Percentiles rank a stretch among this genome's conserved stretches.
Conservation (phyloP, 2,113 vertebrate genomes). For the Pyxicephalus adspersus region DNA sequence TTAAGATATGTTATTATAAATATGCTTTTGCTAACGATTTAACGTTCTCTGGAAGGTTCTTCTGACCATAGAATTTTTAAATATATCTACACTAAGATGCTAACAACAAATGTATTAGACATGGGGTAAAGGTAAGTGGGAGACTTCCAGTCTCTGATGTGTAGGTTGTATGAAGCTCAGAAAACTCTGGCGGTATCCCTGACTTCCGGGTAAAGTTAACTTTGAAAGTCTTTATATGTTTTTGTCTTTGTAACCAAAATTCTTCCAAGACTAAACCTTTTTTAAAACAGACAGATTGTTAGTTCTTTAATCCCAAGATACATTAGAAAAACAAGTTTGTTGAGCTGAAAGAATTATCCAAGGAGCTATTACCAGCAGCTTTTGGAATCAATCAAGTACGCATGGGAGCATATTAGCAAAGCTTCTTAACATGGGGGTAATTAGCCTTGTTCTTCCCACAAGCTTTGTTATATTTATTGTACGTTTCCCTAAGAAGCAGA, state of each 20-base stretch:
- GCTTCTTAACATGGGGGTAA: conserved; percentile 35
- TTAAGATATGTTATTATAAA: too few species aligned
- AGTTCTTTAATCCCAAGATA: conserved; percentile 3
- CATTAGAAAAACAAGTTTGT: conserved; percentile 23
- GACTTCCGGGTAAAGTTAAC: too few species aligned
- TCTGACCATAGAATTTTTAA: too few species aligned
- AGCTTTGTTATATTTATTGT: conserved; percentile 19
- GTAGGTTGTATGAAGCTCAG: too few species aligned
- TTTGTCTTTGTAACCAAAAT: background rate
- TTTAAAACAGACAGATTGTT: background rate
- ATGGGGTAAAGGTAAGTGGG: too few species aligned
- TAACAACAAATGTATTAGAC: too few species aligned
- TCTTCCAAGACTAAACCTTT: background rate
- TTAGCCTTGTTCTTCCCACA: conserved; percentile 43
- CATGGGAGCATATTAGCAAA: conserved; percentile 30
- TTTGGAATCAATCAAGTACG: conserved; percentile 44
- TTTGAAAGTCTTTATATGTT: background rate
- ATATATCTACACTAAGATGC: too few species aligned
- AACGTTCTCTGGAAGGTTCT: too few species aligned
- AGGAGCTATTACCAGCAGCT: conserved; percentile 32
- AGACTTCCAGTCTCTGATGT: too few species aligned
- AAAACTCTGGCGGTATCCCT: too few species aligned
- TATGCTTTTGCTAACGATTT: too few species aligned
- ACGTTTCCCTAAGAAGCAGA: conserved; percentile 15
- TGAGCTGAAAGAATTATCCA: conserved; percentile 28